These are phyloP conservation scores for Drosophila nebulosa DNA, from an alignment of 1,140 invertebrate genomes.

Conservation along the genomic window DNA sequence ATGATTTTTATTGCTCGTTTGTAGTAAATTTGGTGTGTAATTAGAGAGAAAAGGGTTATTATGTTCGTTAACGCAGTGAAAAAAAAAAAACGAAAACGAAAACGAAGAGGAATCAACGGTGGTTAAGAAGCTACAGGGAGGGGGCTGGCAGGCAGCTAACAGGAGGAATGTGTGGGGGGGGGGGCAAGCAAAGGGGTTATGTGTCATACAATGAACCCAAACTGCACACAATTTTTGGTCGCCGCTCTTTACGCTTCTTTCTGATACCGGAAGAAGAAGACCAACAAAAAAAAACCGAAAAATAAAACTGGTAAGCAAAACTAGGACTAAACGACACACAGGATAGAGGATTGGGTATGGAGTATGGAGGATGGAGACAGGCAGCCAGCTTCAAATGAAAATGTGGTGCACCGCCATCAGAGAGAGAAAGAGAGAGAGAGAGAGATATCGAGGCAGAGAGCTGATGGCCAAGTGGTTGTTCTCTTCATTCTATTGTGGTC, in stretches of 20 bases:
- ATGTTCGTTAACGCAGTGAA: conserved; percentile 47
- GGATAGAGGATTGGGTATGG: too few relatives aligned
- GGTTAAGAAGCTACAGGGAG: not conserved
- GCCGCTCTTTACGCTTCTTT: not conserved
- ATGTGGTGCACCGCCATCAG: not conserved
- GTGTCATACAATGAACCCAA: too few relatives aligned
- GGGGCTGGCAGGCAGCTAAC: not conserved
- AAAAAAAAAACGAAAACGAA: not conserved
- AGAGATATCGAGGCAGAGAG: not conserved
- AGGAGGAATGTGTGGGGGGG: too few relatives aligned
- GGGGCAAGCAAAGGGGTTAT: conserved; percentile 16
- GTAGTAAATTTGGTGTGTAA: conserved; percentile 75
- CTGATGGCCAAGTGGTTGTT: not conserved
- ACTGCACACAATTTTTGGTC: conserved; percentile 34
- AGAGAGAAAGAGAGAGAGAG: not conserved
- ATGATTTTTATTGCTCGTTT: conserved; percentile 77
- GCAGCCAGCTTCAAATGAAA: too few relatives aligned
- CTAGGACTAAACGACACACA: conserved; percentile 50
- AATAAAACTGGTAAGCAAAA: conserved; percentile 34
- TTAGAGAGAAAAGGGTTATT: conserved; percentile 67
- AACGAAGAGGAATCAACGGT: not conserved
- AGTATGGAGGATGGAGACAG: too few relatives aligned
- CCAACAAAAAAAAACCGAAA: not conserved
- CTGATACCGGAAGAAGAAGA: not conserved
- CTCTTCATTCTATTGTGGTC: not conserved